A percentile compares a stretch with the other conserved stretches of the same genome.
phyloP scores from a whole-genome alignment of 2,797 vertebrate genomes.

The Gastrophryne carolinensis region DNA sequence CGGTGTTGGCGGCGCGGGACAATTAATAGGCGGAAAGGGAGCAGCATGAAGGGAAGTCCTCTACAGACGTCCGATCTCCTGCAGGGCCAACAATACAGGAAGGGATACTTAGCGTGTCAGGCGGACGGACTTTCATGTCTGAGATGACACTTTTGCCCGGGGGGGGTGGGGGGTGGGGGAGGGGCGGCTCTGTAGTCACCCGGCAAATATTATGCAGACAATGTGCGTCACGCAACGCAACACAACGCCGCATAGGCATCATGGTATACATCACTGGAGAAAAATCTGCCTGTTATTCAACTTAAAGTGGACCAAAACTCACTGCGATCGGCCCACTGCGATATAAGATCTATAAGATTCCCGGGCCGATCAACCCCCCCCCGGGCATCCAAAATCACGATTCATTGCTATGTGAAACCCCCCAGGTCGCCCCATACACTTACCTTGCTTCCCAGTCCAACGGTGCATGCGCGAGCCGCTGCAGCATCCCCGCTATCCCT shows the following conservation, averaged over 20 bases:
- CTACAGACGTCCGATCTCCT: not conserved
- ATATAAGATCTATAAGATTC: no score
- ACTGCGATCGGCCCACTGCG: no score
- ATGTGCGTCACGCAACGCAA: slow-evolving; percentile 4
- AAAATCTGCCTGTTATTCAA: not conserved
- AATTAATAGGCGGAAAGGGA: slow-evolving; percentile 39
- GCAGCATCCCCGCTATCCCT: no score
- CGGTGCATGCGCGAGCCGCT: no score
- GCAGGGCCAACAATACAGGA: slow-evolving; percentile 18
- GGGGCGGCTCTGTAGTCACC: not conserved
- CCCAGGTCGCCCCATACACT: no score
- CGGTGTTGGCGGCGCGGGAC: not conserved
- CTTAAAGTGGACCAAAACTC: no score
- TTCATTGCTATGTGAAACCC: no score
- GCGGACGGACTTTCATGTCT: slow-evolving; percentile 1
- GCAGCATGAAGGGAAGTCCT: slow-evolving; percentile 1
- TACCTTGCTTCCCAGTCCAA: no score
- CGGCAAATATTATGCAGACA: not conserved
- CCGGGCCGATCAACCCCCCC: no score
- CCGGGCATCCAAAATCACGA: no score
- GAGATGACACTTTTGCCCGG: not conserved
- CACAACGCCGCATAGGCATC: not conserved
- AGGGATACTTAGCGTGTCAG: slow-evolving; percentile 14
- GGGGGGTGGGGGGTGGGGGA: no score
- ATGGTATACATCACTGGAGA: not conserved